phyloP scores from a whole-genome alignment of 2,888 invertebrate species.

The Brenthis ino region DNA sequence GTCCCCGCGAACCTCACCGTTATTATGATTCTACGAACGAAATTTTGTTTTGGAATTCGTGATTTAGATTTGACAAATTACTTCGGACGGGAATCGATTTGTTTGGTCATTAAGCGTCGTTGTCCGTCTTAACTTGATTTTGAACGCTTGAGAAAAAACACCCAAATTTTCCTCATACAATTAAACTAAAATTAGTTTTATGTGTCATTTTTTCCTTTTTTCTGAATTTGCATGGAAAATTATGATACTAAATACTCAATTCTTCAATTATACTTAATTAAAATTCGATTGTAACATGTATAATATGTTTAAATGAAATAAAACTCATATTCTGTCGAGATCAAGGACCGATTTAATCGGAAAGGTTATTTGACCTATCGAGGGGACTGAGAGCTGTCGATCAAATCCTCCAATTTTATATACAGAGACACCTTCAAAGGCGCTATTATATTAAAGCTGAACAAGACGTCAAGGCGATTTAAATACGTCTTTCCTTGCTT shows the following conservation, averaged over 20 bases:
- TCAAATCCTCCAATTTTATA: conserved; percentile 38
- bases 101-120: conserved; percentile 38
- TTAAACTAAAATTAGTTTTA: conserved; percentile 10
- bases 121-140: conserved; percentile 36
- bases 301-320: conserved; percentile 3
- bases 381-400: conserved; percentile 31
- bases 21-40: conserved; percentile 67
- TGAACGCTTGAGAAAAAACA: conserved; percentile 29
- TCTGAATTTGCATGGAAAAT: too few relatives aligned
- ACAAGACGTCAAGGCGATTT: conserved; percentile 72
- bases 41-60: conserved; percentile 61
- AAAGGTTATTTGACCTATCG: conserved; percentile 33
- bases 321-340: conserved; percentile 20
- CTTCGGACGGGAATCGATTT: conserved; percentile 50
- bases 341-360: conserved; percentile 29
- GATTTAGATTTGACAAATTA: conserved; percentile 79
- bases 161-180: conserved; percentile 16
- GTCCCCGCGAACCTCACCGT: conserved; percentile 64
- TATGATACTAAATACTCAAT: too few relatives aligned
- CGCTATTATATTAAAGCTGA: conserved; percentile 69
- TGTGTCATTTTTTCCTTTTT: background rate
- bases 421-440: conserved; percentile 50
- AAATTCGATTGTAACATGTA: background rate
- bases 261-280: background rate
- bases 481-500: conserved; percentile 67